phyloP scores from a whole-genome alignment of 2,888 invertebrate species.

The Steinernema carpocapsae region DNA sequence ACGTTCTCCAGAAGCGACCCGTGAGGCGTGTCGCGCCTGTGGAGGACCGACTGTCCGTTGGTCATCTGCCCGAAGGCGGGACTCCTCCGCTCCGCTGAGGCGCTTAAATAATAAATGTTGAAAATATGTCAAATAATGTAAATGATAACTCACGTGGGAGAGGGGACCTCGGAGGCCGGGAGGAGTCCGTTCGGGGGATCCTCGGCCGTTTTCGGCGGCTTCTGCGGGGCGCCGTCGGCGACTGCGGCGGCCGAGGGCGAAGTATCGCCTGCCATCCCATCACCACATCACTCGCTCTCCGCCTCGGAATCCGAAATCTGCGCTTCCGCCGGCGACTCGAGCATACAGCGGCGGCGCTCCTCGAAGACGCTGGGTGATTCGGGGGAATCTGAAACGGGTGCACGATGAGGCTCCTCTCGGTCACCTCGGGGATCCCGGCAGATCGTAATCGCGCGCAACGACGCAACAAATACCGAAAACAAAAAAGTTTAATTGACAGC shows the following conservation, averaged over 20 bases:
- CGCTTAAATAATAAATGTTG: too few relatives aligned
- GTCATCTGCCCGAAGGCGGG: slow-evolving; percentile 28
- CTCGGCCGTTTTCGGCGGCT: background rate
- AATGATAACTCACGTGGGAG: background rate
- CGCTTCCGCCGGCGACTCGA: background rate
- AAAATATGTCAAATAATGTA: too few relatives aligned
- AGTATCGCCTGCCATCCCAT: slow-evolving; percentile 19
- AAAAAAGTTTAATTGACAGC: slow-evolving; percentile 13
- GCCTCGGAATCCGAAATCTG: background rate
- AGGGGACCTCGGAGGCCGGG: background rate
- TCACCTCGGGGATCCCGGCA: slow-evolving; percentile 5
- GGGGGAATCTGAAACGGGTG: slow-evolving; percentile 15
- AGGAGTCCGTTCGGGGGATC: background rate
- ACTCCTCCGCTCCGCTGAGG: slow-evolving; percentile 9
- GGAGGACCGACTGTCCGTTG: slow-evolving; percentile 40
- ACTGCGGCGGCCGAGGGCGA: slow-evolving; percentile 16
- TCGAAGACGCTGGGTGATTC: background rate
- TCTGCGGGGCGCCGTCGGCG: slow-evolving; percentile 24
- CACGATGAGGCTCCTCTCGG: background rate
- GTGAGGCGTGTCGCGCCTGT: slow-evolving; percentile 38
- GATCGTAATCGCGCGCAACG: slow-evolving; percentile 9
- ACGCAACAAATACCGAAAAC: background rate
- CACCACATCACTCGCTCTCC: slow-evolving; percentile 25
- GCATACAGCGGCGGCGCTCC: slow-evolving; percentile 9
- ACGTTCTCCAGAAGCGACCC: slow-evolving; percentile 12